Percentiles rank a stretch among this genome's conserved stretches.
phyloP scores from a whole-genome alignment of 64 coral and sea anemone species.

The Montipora cactus region DNA sequence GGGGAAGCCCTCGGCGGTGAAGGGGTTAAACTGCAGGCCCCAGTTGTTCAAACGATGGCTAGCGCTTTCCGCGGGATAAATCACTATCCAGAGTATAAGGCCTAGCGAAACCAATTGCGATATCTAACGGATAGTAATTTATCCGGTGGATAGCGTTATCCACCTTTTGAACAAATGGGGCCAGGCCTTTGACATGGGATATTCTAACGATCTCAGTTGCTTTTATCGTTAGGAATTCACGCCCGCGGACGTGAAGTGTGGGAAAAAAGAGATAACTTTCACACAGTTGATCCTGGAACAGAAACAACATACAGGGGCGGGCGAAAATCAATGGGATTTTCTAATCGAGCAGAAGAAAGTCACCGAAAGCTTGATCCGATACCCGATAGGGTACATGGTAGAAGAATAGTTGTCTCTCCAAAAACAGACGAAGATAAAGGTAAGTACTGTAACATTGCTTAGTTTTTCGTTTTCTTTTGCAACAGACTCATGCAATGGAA shows the following conservation, averaged over 20 bases:
- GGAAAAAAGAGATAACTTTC: not conserved
- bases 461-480: not conserved
- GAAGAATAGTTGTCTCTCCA: conserved; percentile 23
- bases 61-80: too few relatives aligned
- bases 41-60: too few relatives aligned
- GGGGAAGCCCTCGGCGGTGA: too few relatives aligned
- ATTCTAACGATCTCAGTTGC: not conserved
- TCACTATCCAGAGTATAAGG: too few relatives aligned
- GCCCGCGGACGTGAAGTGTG: not conserved
- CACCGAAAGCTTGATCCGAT: conserved; percentile 50
- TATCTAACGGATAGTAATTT: too few relatives aligned
- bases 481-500: too few relatives aligned
- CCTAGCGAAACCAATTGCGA: too few relatives aligned
- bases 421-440: conserved; percentile 19
- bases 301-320: conserved; percentile 17
- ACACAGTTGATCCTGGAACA: not conserved
- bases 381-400: conserved; percentile 8
- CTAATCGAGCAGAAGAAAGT: not conserved
- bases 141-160: too few relatives aligned
- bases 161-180: too few relatives aligned
- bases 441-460: not conserved
- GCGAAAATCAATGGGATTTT: not conserved
- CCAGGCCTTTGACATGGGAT: not conserved
- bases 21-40: too few relatives aligned
- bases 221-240: not conserved